Base-by-base conservation (phyloP, 2,797 vertebrate species). In the Enteromius anoplus region DNA sequence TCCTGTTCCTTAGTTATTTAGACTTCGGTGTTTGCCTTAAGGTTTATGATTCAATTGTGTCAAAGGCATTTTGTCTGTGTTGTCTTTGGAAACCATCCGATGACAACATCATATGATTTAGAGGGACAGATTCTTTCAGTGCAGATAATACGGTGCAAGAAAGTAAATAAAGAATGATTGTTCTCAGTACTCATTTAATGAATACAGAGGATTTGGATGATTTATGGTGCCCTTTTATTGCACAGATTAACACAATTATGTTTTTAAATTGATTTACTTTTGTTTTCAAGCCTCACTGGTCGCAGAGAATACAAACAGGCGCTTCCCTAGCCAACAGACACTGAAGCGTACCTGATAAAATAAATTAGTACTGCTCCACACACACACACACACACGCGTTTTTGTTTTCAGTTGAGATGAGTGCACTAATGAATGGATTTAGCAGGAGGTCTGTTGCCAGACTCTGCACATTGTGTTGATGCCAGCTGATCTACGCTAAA, bases 201-300 rank as follows among this genome's bases (percentile, higher is more conserved):
- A 51, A 55, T 2, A 5, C 45, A 14, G n/a, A n/a, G 10, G 14
- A 21, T 23, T 51, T 21, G 71, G 17, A 32, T 75, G n/a, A 55
- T 82, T 65, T 42, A 53, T n/a, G 10, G 32, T 15, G 60, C 21
- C n/a, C 47, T 68, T 81, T 76, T 47, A 69, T 60, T 55, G 53
- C 62, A 9, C 26, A 11, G 12, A 58, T 76, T 76, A 75, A 62
- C 58, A 34, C 29, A 64, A 55, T 49, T 75, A 72, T 72, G 80
- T 75, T 84, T 40, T 78, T 83, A 82, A 86, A 79, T 85, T 80
- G 42, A 80, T 80, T 83, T 80, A 51, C 34, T 60, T 79, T 77
- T 2, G n/a, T 79, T 82, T 80, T 82, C 71, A 75, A 75, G 80
- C 75, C 81, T 86, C 81, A 81, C 62, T 86, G 79, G 49, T 29